A percentile compares a stretch with the other conserved stretches of the same genome.
phyloP scores from a whole-genome alignment of 2,113 vertebrate species.

The Gallinago undulata region DNA sequence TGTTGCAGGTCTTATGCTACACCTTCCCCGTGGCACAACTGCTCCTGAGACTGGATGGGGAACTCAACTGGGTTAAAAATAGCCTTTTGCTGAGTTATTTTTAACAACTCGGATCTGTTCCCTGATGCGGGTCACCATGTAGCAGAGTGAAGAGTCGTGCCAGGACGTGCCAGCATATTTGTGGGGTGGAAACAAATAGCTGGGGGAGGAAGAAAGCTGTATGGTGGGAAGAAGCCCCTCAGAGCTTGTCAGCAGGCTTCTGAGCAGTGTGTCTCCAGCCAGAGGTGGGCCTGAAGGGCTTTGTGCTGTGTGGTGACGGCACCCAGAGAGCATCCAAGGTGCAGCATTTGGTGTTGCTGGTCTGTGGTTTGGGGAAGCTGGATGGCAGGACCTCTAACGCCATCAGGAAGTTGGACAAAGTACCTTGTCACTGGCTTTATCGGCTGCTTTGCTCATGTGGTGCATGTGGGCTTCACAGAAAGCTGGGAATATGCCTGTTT shows the following conservation, averaged over 20 bases:
- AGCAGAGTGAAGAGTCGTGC: neutral
- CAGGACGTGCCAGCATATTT: neutral
- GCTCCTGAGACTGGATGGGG: neutral
- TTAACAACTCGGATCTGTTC: neutral
- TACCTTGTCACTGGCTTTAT: neutral
- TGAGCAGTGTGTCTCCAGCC: neutral
- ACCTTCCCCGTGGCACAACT: neutral
- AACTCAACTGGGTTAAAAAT: neutral
- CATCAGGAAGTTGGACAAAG: neutral
- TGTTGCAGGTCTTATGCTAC: neutral
- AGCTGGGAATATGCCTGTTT: neutral
- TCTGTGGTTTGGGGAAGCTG: neutral
- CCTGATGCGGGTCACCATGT: rapidly evolving
- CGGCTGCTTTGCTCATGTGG: neutral
- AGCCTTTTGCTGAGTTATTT: constrained; percentile 1
- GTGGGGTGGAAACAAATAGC: neutral
- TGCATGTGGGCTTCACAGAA: neutral
- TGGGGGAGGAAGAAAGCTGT: neutral
- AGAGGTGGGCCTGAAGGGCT: rapidly evolving
- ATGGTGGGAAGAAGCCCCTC: neutral
- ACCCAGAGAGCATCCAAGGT: neutral
- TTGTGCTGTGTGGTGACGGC: neutral
- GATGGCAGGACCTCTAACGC: neutral
- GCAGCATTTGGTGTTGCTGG: neutral
- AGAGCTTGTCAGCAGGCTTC: neutral